A percentile compares a stretch with the other conserved stretches of the same genome.
Evolutionary conservation across 2,888 invertebrate genomes (phyloP).

Genomic region (Furcula furcula): DNA sequence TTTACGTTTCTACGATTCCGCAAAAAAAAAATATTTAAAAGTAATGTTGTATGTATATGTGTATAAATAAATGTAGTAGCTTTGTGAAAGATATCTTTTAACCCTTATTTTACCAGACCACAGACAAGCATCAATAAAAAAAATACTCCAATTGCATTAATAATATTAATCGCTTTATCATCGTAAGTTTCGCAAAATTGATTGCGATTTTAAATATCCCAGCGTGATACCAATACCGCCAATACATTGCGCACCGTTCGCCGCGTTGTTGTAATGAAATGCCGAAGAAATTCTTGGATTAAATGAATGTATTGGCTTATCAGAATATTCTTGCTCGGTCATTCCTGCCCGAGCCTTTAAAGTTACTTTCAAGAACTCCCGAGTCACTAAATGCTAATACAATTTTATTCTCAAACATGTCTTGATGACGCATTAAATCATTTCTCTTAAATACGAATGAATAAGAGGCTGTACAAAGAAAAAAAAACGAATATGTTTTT

Average conservation of each 20-base stretch:
- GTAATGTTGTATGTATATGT: too few species aligned
- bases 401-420: conserved; percentile 14
- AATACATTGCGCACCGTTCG: conserved; percentile 22
- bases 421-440: conserved; percentile 18
- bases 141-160: too few species aligned
- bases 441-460: conserved; percentile 15
- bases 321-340: conserved; percentile 25
- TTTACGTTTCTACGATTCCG: too few species aligned
- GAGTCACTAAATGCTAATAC: conserved; percentile 15
- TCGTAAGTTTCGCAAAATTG: conserved; percentile 14
- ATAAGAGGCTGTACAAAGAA: conserved; percentile 8
- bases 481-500: too few species aligned
- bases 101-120: too few species aligned
- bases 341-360: conserved; percentile 9
- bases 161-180: not conserved
- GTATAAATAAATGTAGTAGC: too few species aligned
- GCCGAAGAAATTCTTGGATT: conserved; percentile 25
- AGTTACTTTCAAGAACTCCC: conserved; percentile 19
- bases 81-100: too few species aligned
- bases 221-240: conserved; percentile 30
- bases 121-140: too few species aligned
- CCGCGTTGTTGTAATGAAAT: conserved; percentile 27
- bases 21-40: too few species aligned
- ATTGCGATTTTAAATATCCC: conserved; percentile 36
- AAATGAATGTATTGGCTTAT: conserved; percentile 27